A percentile compares a stretch with the other conserved stretches of the same genome.
Evolutionary conservation across 2,113 vertebrate genomes (phyloP).

Genomic region (Colaptes auratus): DNA sequence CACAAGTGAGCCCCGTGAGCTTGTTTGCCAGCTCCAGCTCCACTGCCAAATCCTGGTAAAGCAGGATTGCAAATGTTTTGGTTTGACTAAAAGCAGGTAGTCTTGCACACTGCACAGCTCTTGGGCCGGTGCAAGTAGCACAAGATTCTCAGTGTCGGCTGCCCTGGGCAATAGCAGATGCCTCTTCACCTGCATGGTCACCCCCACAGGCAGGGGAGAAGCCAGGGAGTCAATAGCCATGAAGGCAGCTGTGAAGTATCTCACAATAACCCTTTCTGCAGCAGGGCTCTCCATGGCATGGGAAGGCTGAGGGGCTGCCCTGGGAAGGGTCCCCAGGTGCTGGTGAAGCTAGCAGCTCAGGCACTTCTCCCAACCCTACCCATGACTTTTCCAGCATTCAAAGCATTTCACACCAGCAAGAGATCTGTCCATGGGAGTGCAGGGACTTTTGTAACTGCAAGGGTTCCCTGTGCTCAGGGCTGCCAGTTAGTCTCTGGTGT

Average conservation of each 20-base stretch:
- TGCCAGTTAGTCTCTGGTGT: background rate
- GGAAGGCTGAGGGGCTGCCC: background rate
- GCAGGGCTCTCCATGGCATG: background rate
- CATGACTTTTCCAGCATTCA: background rate
- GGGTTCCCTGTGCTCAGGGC: background rate
- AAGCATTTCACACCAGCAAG: background rate
- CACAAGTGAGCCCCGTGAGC: too few species aligned
- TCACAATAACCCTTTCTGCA: fast-evolving
- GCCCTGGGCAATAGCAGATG: background rate
- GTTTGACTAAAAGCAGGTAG: background rate
- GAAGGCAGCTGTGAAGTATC: background rate
- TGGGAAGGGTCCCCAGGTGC: background rate
- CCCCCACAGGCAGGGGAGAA: background rate
- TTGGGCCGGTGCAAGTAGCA: background rate
- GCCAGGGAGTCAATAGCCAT: background rate
- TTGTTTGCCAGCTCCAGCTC: too few species aligned
- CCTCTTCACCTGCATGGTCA: background rate
- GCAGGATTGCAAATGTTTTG: background rate
- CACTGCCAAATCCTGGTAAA: too few species aligned
- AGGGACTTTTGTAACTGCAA: slow-evolving; percentile 25
- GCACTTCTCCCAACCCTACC: background rate
- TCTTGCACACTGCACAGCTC: background rate
- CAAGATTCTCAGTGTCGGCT: fast-evolving
- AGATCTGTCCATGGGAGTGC: background rate
- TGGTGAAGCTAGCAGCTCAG: background rate